Evolutionary conservation across 2,113 vertebrate species (phyloP).

Genomic region (Ariopsis seemanni): DNA sequence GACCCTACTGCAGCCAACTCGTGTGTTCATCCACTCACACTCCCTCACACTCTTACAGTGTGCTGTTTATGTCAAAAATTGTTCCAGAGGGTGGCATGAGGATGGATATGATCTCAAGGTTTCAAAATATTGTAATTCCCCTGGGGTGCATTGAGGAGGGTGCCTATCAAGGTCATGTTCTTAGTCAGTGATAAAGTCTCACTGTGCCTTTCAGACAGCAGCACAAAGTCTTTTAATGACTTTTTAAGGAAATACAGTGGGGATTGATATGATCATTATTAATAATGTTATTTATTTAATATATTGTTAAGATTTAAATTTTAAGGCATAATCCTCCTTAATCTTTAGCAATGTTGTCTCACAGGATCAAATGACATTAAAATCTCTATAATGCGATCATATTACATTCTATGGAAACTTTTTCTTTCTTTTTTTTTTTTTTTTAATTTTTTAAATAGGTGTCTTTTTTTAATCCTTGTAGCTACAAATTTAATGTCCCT

Average conservation of each 20-base stretch:
- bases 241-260: no score
- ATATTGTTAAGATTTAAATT: not conserved
- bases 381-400: not conserved
- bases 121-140: not conserved
- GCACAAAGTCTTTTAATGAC: no score
- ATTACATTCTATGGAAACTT: not conserved
- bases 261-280: no score
- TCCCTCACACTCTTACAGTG: not conserved
- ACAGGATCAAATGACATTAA: not conserved
- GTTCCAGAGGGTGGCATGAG: not conserved
- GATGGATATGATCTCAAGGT: no score
- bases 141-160: not conserved
- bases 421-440: no score
- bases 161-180: not conserved
- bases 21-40: not conserved
- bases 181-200: not conserved
- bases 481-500: no score
- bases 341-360: not conserved
- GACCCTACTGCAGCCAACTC: conserved; percentile 27
- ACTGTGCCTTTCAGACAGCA: not conserved
- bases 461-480: no score
- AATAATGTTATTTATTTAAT: no score
- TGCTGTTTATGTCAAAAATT: not conserved
- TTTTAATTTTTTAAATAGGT: no score
- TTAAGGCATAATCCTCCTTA: not conserved